Evolutionary conservation across 37 sponge, comb jelly and placozoan genomes (phyloP), one percentile per base, ranked within the genome.

Genomic region (Chondrilla cf. caribensis): DNA sequence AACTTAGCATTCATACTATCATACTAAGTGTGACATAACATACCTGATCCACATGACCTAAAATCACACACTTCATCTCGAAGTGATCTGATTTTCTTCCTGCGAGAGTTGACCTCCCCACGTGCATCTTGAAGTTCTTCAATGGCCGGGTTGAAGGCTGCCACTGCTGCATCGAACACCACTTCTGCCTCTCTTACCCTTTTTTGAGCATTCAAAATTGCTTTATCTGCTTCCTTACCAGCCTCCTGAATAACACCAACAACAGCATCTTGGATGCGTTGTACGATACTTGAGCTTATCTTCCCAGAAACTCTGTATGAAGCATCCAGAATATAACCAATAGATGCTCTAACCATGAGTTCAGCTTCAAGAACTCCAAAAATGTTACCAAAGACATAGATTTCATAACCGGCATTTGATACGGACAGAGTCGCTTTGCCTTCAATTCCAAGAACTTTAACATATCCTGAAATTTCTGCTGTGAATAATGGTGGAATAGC

Each of bases 381-480:
- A 24, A 82, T 41, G n/a, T 44, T 43, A 0, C 82, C 82, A 42
- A 51, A 35, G 8, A 82, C 22, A 28, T 21, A 51, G 11, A 82
- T 36, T 22, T 44, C 39, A 51, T 44, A 82, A 14, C 47, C 33
- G 29, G 33, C 68, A 39, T 43, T 68, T 18, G 55, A 31, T 43
- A 82, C 39, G 26, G 18, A 1, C 35, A 82, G 35, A 0, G 2
- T 82, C 38, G 70, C 60, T 68, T 82, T 59, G 14, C 40, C 54
- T 11, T 22, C 22, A 42, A 82, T 68, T 18, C 82, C 82, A 25
- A 82, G 28, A 39, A 82, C 37, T 6, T 28, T n/a, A 7, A 82
- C 54, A 42, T 68, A 82, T 2, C 82, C 82, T 28, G 42, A 35
- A 19, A 43, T 57, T 42, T 82, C 22, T 18, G 44, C 64, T 19